Conservation (phyloP, 2,888 invertebrate species). For the Dorcus hopei region DNA sequence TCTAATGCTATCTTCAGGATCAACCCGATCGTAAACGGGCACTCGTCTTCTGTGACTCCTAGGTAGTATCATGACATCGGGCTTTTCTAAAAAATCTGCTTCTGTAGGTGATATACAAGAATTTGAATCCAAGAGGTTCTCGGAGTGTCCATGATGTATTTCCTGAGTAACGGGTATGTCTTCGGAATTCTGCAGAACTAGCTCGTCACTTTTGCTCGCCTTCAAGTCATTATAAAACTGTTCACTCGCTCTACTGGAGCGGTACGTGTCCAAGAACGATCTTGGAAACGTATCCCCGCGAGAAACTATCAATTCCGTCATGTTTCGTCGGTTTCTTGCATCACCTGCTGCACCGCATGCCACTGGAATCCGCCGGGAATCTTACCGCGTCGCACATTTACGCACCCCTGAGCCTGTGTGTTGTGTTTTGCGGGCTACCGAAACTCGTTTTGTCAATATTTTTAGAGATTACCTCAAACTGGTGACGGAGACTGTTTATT, state of each 20-base stretch:
- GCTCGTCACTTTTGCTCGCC: conserved; percentile 54
- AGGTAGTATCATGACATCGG: conserved; percentile 36
- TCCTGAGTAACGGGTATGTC: conserved; percentile 46
- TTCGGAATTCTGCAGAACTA: conserved; percentile 51
- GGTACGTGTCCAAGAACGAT: conserved; percentile 47
- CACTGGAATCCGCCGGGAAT: not conserved
- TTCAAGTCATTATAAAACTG: conserved; percentile 50
- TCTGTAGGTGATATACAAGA: conserved; percentile 41
- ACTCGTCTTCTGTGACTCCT: conserved; percentile 37
- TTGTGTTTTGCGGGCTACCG: not conserved
- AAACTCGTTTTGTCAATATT: conserved; percentile 11
- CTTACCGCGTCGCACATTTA: not conserved
- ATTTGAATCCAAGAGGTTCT: conserved; percentile 43
- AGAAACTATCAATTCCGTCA: conserved; percentile 48
- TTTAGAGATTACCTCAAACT: conserved; percentile 15
- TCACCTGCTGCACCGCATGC: not conserved
- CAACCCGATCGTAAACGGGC: conserved; percentile 53
- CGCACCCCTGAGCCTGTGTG: not conserved
- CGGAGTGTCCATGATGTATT: conserved; percentile 51
- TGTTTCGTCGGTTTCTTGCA: conserved; percentile 23
- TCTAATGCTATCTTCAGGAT: conserved; percentile 62
- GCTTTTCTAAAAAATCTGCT: conserved; percentile 41
- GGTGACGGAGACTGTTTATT: not conserved
- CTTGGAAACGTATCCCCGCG: conserved; percentile 50
- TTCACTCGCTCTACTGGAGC: conserved; percentile 40